phyloP scores from a whole-genome alignment of 2,888 invertebrate genomes.

The Corythucha ciliata region DNA sequence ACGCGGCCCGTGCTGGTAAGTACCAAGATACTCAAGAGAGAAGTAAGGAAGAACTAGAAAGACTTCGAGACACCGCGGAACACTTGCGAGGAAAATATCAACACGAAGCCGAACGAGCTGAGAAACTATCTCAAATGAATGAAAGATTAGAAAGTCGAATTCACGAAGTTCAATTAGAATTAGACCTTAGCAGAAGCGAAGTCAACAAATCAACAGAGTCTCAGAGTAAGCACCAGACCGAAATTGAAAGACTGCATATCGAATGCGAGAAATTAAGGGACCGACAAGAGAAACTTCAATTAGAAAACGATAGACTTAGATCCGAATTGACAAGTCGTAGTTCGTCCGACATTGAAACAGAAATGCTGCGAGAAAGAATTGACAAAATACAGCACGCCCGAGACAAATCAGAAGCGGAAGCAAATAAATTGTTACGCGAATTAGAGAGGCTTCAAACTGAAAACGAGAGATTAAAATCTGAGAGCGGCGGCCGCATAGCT shows the following conservation, averaged over 20 bases:
- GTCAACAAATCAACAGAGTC: slow-evolving; percentile 60
- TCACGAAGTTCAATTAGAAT: slow-evolving; percentile 70
- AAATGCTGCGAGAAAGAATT: slow-evolving; percentile 72
- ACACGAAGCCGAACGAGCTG: slow-evolving; percentile 62
- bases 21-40: slow-evolving; percentile 42
- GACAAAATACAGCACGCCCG: slow-evolving; percentile 74
- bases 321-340: slow-evolving; percentile 46
- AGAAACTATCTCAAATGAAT: slow-evolving; percentile 64
- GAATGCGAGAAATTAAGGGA: slow-evolving; percentile 83
- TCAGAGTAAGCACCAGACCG: slow-evolving; percentile 70
- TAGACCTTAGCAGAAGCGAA: slow-evolving; percentile 70
- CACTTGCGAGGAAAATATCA: slow-evolving; percentile 71
- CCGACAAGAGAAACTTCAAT: slow-evolving; percentile 72
- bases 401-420: slow-evolving; percentile 80
- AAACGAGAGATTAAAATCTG: slow-evolving; percentile 64
- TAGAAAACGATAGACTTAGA: slow-evolving; percentile 67
- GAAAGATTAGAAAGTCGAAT: slow-evolving; percentile 62
- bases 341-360: slow-evolving; percentile 49
- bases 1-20: slow-evolving; percentile 50
- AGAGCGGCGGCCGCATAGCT: slow-evolving; percentile 43
- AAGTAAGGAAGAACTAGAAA: slow-evolving; percentile 65
- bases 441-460: slow-evolving; percentile 72
- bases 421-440: slow-evolving; percentile 46
- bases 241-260: slow-evolving; percentile 74
- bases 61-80: slow-evolving; percentile 48